phyloP scores from a whole-genome alignment of 2,113 vertebrate genomes.

The Leptodactylus fuscus region DNA sequence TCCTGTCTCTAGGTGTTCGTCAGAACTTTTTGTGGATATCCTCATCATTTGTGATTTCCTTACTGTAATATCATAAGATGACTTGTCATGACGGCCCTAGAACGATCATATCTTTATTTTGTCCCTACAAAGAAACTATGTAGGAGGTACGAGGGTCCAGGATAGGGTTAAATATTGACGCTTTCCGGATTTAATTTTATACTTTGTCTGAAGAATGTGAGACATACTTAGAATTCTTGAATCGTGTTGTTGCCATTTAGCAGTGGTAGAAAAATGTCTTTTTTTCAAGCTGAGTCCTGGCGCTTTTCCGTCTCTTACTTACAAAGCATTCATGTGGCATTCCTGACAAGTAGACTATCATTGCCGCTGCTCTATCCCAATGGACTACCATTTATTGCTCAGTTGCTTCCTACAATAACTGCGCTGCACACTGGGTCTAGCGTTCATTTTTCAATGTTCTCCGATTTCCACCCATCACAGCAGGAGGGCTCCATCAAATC shows the following conservation, averaged over 20 bases:
- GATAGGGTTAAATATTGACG: conserved; percentile 1
- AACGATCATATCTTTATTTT: background rate
- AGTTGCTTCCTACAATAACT: background rate
- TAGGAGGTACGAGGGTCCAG: background rate
- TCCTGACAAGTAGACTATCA: conserved; percentile 10
- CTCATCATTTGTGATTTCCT: background rate
- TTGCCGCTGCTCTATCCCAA: background rate
- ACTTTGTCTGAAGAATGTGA: conserved; percentile 2
- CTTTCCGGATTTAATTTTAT: conserved; percentile 13
- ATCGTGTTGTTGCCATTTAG: conserved; percentile 19
- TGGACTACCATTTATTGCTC: conserved; percentile 50
- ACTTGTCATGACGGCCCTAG: background rate
- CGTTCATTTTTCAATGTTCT: conserved; percentile 11
- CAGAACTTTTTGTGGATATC: background rate
- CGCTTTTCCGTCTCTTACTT: background rate
- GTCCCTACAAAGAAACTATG: background rate
- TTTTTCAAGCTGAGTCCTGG: background rate
- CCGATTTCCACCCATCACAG: background rate
- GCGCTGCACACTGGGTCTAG: background rate
- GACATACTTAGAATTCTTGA: conserved; percentile 32
- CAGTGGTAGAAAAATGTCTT: background rate
- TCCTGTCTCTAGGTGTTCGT: no score
- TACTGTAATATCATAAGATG: background rate
- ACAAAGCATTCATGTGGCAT: background rate
- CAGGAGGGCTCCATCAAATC: fast-evolving